These are phyloP conservation scores for Merodon equestris DNA, from an alignment of 2,888 invertebrate genomes.

Conservation along the genomic window DNA sequence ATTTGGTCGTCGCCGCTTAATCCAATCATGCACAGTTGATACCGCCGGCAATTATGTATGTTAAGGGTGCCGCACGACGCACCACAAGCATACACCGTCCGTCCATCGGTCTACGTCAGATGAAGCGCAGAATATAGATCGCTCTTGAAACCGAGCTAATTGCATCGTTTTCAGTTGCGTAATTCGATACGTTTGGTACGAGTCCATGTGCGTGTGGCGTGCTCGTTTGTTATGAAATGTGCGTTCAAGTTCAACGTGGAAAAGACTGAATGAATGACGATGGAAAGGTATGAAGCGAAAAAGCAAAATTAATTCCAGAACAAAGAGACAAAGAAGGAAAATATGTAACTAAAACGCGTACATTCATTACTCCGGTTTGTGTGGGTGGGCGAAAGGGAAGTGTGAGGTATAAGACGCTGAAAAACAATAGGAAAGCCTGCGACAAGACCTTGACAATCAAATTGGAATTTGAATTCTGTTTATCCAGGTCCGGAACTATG, in stretches of 20 bases:
- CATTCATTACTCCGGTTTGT: not conserved
- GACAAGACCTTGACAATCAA: constrained; percentile 32
- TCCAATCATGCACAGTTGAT: constrained; percentile 44
- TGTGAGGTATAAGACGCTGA: not conserved
- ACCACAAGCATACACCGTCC: not conserved
- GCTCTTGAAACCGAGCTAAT: constrained; percentile 26
- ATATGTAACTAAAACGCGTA: constrained; percentile 31
- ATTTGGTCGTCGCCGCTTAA: constrained; percentile 41
- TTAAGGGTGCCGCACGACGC: no score
- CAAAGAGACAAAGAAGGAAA: not conserved
- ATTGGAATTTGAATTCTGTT: constrained; percentile 20
- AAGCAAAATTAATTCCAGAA: no score
- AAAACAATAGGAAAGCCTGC: not conserved
- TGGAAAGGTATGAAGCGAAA: constrained; percentile 11
- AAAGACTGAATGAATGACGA: constrained; percentile 6
- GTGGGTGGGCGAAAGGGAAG: no score
- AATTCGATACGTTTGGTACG: constrained; percentile 10
- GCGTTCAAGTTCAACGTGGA: constrained; percentile 53
- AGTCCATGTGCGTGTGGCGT: constrained; percentile 22
- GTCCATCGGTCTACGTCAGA: constrained; percentile 5
- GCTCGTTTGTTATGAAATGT: constrained; percentile 22
- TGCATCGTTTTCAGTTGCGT: constrained; percentile 55
- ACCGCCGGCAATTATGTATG: not conserved
- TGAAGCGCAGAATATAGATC: constrained; percentile 35
- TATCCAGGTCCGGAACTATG: constrained; percentile 19